These are phyloP conservation scores for Drosophila aff. DNA, from an alignment of 1,140 invertebrate species.

Conservation along the genomic window DNA sequence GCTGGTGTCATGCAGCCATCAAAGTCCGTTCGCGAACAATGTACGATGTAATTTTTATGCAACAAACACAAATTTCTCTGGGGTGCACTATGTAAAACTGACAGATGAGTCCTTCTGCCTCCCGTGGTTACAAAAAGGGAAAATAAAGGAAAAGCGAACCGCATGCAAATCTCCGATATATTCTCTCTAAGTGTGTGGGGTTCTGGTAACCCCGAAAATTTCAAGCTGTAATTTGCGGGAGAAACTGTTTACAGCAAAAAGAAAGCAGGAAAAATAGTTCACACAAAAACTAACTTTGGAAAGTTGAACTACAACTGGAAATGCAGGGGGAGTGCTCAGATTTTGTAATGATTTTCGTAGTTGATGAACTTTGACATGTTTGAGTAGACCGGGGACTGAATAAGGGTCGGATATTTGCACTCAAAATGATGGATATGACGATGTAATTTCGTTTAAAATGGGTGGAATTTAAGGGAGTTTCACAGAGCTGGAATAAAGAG, in stretches of 20 bases:
- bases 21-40: constrained; percentile 76
- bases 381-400: constrained; percentile 15
- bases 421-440: constrained; percentile 21
- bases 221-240: constrained; percentile 51
- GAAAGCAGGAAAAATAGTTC: constrained; percentile 12
- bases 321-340: constrained; percentile 11
- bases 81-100: constrained; percentile 81
- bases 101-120: constrained; percentile 67
- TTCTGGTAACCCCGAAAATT: constrained; percentile 18
- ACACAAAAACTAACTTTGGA: constrained; percentile 40
- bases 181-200: constrained; percentile 7
- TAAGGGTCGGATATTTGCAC: neutral
- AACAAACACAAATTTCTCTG: constrained; percentile 79
- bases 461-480: neutral
- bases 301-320: constrained; percentile 33
- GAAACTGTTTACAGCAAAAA: constrained; percentile 39
- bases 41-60: constrained; percentile 78
- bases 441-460: neutral
- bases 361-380: constrained; percentile 45
- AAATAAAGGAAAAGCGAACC: constrained; percentile 24
- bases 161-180: constrained; percentile 38
- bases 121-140: constrained; percentile 34
- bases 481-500: neutral
- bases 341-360: constrained; percentile 48
- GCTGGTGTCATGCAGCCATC: constrained; percentile 65